Evolutionary conservation across 2,113 vertebrate genomes (phyloP).

Genomic region (Erythrocercus mccallii): DNA sequence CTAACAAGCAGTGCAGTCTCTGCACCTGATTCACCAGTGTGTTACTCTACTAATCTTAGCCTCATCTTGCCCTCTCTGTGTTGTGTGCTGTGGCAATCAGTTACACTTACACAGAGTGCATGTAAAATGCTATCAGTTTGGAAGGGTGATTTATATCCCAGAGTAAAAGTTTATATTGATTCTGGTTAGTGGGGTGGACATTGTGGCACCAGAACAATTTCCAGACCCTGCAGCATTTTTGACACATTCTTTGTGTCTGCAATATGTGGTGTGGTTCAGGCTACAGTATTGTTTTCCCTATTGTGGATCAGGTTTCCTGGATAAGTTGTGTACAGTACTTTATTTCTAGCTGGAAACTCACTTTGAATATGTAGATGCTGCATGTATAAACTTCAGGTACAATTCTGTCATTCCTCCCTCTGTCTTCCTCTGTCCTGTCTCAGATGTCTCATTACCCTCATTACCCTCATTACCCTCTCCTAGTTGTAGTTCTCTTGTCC

Average conservation of each 20-base stretch:
- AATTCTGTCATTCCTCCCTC: not conserved
- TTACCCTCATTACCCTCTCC: not conserved
- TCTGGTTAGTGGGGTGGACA: not conserved
- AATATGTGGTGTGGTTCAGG: not conserved
- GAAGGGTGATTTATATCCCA: not conserved
- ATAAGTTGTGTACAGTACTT: not conserved
- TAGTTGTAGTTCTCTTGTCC: not conserved
- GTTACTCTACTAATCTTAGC: not conserved
- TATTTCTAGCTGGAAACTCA: not conserved
- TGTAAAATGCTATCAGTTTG: not conserved
- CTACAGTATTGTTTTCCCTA: not conserved
- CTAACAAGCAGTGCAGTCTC: not conserved
- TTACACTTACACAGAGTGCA: not conserved
- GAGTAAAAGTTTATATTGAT: not conserved
- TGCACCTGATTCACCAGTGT: not conserved
- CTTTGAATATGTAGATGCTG: not conserved
- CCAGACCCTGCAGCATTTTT: not conserved
- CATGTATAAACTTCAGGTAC: not conserved
- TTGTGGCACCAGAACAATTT: not conserved
- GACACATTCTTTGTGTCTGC: not conserved
- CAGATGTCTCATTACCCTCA: not conserved
- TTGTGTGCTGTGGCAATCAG: not conserved
- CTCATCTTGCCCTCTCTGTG: not conserved
- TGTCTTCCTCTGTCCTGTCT: not conserved
- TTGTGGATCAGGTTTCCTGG: not conserved